Conservation (phyloP, 2,113 vertebrate species). For the human (Homo sapiens) region DNA sequence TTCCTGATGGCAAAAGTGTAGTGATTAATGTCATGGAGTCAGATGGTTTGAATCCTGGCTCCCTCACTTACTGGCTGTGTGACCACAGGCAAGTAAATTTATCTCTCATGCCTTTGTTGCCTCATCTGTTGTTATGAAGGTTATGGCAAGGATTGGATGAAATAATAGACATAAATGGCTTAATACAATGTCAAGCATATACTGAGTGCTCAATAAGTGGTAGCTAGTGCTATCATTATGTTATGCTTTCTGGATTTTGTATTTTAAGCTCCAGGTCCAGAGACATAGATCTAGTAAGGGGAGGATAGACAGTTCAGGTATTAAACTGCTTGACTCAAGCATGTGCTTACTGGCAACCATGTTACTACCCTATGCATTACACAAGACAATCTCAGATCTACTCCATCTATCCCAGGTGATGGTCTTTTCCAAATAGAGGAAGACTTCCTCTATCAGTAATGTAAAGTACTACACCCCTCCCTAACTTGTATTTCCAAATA, state of each 20-base stretch:
- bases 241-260: neutral
- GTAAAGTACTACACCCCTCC: neutral
- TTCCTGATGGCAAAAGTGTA: neutral
- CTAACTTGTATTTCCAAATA: neutral
- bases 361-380: neutral
- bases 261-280: neutral
- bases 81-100: neutral
- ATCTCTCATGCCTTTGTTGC: neutral
- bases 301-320: neutral
- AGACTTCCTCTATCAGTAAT: neutral
- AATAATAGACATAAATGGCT: neutral
- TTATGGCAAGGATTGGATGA: neutral
- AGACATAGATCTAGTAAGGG: neutral
- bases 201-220: neutral
- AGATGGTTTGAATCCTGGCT: neutral
- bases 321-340: neutral
- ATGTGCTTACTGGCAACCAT: neutral
- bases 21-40: neutral
- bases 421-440: neutral
- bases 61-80: neutral
- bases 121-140: neutral
- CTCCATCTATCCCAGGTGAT: neutral
- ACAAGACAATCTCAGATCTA: neutral
- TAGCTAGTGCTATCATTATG: neutral
- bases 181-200: neutral